These are phyloP conservation scores for Darevskia mixta DNA, from an alignment of 2,797 vertebrate species.

Conservation along the genomic window DNA sequence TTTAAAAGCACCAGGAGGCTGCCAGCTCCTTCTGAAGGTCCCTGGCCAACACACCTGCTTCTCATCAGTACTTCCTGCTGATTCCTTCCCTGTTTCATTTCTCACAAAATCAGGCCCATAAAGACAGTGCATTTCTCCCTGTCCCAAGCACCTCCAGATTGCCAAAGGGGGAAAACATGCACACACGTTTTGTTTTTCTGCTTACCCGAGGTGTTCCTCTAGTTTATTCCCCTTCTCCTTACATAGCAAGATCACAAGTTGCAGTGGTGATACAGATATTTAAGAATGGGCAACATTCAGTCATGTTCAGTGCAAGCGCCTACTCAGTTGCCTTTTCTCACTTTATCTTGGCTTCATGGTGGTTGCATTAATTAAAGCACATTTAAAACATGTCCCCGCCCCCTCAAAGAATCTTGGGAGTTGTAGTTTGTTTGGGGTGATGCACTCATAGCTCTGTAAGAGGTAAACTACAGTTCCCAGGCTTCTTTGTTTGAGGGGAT, in stretches of 20 bases:
- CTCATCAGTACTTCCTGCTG: neutral
- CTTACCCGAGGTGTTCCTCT: neutral
- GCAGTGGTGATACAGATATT: no score
- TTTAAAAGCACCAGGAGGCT: neutral
- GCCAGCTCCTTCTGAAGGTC: neutral
- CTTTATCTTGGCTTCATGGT: neutral
- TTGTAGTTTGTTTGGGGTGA: no score
- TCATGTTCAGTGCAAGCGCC: neutral
- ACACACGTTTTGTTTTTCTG: neutral
- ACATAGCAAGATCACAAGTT: neutral
- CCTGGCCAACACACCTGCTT: neutral
- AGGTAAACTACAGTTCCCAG: no score
- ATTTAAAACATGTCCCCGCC: no score
- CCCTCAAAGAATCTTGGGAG: no score
- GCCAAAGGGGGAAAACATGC: neutral
- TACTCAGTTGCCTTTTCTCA: neutral
- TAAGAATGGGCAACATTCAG: neutral
- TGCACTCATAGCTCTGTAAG: no score
- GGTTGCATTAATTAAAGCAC: neutral
- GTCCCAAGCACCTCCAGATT: no score
- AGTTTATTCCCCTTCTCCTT: neutral
- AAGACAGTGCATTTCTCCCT: neutral
- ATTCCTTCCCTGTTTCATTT: neutral
- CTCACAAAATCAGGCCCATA: neutral
- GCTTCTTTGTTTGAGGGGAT: no score